These are phyloP conservation scores for Danio albolineatus DNA, from an alignment of 2,797 vertebrate genomes.

Conservation along the genomic window DNA sequence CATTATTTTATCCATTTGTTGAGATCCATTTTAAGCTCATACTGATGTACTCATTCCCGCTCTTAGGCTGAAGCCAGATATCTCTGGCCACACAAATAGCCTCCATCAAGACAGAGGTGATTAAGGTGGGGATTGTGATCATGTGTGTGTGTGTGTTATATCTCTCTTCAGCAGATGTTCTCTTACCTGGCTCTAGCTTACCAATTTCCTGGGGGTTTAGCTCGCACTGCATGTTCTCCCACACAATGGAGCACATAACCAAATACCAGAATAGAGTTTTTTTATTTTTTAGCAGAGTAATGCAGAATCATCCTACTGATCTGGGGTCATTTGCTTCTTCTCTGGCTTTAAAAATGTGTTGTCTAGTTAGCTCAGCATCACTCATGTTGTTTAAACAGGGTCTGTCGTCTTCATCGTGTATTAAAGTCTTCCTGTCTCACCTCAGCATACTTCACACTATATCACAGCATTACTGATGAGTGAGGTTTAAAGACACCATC, in stretches of 20 bases:
- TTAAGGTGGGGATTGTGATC: constrained; percentile 49
- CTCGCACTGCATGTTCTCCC: constrained; percentile 49
- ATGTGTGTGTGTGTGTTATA: constrained; percentile 27
- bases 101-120: constrained; percentile 45
- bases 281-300: constrained; percentile 11
- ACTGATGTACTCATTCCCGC: constrained; percentile 11
- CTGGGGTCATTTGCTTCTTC: constrained; percentile 29
- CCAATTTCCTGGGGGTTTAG: constrained; percentile 59
- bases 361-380: constrained; percentile 8
- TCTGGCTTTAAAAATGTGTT: constrained; percentile 4
- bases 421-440: constrained; percentile 50
- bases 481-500: neutral
- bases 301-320: constrained; percentile 17
- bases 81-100: constrained; percentile 58
- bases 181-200: constrained; percentile 56
- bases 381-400: constrained; percentile 20
- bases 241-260: constrained; percentile 16
- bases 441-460: neutral
- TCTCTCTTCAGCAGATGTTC: constrained; percentile 60
- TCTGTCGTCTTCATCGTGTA: constrained; percentile 27
- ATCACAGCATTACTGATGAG: constrained; percentile 12
- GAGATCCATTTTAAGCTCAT: neutral
- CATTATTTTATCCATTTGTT: constrained; percentile 7
- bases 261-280: neutral
- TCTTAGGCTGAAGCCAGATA: constrained; percentile 2